Evolutionary conservation across 2,113 vertebrate species (phyloP), one percentile per base, ranked within the genome.

Genomic region (Spea multiplicata): DNA sequence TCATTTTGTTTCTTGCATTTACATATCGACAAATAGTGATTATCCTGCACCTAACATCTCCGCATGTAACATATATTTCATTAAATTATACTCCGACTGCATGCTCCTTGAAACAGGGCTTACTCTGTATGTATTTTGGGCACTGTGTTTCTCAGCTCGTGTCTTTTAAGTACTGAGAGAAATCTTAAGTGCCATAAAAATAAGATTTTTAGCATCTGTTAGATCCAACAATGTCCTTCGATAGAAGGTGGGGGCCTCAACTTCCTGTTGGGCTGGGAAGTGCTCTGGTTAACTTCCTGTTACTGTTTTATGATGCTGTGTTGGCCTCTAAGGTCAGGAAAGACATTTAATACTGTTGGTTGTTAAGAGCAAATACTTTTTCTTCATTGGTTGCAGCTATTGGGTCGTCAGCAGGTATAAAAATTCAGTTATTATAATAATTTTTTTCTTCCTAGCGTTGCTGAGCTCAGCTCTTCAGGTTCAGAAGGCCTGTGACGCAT

Each of bases 1-100:
- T 72, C 70, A 66, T 52, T 80, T 80, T 80, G 78, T 65, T 80
- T 73, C 78, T 48, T 73, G 78, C 52, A 48, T 73, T 52, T 66
- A 59, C 53, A 74, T 16, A 62, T 12, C 3, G 5, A 14, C 17
- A 66, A 44, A 17, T 44, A 14, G n/a, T 48, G 6, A 52, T 30
- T 52, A 52, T 59, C 14, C 10, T 59, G 55, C 3, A 59, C 55
- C 14, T 59, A 59, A 12, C 14, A 59, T 59, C 6, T 13, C 5
- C 47, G 4, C 8, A 30, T 30, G 30, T 30, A 30, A 70, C n/a
- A n/a, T 49, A 68, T 13, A n/a, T 50, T 17, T 48, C 48, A 50
- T 17, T 30, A 30, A 30, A 30, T 30, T 30, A 30, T 30, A 30
- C 30, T 30, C 30, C 30, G 30, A 30, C 30, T 30, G 30, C 30